Evolutionary conservation across 1,140 invertebrate genomes (phyloP), one percentile per base, ranked within the genome.

Genomic region (Habropoda laboriosa): DNA sequence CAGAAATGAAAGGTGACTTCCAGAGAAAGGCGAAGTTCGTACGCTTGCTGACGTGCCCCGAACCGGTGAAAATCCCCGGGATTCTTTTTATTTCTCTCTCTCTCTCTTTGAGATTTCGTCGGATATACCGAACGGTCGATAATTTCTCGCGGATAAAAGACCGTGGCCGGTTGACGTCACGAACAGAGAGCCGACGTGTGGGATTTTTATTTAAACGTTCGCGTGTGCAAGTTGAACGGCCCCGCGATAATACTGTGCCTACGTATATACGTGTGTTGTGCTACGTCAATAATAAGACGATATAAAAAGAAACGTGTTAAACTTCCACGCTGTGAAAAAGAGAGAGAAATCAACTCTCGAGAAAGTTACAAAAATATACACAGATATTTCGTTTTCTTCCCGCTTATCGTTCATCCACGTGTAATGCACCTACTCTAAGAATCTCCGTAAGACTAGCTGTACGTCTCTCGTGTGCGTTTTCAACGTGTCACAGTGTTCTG

Each of bases 391-490:
- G n/a, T 42, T 42, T 10, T 38, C 49, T 21, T 1, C 18, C 32
- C 45, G 38, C 38, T 67, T 32, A 58, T 73, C 38, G 7, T 27
- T 42, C 53, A 27, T 47, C 49, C 16, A 63, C 64, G 35, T 30
- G 40, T n/a, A n/a, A n/a, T n/a, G n/a, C n/a, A n/a, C n/a, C n/a
- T n/a, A n/a, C n/a, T n/a, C n/a, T n/a, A n/a, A n/a, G n/a, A n/a
- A n/a, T n/a, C n/a, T n/a, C n/a, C n/a, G n/a, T n/a, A n/a, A n/a
- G n/a, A n/a, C n/a, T n/a, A n/a, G n/a, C n/a, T n/a, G n/a, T n/a
- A n/a, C n/a, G n/a, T n/a, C n/a, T n/a, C 30, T 66, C 49, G 61
- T 49, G 38, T 78, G n/a, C n/a, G n/a, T 83, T 82, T 68, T 82
- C n/a, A n/a, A 24, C 66, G 70, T 53, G 66, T 30, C 32, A 81